A percentile compares a stretch with the other conserved stretches of the same genome.
phyloP scores from a whole-genome alignment of 2,888 invertebrate species.

The Oscheius sp. region DNA sequence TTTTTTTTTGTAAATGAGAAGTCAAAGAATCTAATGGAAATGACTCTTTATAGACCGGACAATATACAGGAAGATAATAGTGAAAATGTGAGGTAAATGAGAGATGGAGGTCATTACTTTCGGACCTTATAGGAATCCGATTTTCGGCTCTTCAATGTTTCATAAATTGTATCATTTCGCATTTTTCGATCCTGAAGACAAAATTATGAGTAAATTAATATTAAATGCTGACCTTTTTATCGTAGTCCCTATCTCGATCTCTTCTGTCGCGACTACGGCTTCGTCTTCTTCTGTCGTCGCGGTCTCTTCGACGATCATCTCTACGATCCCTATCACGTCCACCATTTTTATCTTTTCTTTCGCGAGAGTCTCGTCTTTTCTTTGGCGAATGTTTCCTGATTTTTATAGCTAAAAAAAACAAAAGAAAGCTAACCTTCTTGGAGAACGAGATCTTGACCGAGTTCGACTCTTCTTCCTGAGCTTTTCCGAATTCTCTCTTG shows the following conservation, averaged over 20 bases:
- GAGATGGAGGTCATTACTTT: not conserved
- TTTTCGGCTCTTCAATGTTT: constrained; percentile 11
- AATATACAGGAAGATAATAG: not conserved
- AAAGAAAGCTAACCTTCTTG: constrained; percentile 1
- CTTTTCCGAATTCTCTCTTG: constrained; percentile 1
- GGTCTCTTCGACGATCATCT: constrained; percentile 24
- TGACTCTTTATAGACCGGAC: not conserved
- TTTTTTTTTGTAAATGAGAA: not conserved
- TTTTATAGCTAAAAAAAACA: not conserved
- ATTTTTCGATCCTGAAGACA: constrained; percentile 14
- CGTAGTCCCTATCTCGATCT: constrained; percentile 31
- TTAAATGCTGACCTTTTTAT: constrained; percentile 8
- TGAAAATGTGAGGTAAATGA: no score
- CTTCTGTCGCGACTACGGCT: constrained; percentile 31
- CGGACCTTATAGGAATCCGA: constrained; percentile 13
- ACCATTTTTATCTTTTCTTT: constrained; percentile 32
- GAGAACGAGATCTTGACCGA: constrained; percentile 23
- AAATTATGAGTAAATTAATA: not conserved
- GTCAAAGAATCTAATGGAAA: not conserved
- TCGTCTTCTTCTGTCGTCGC: constrained; percentile 29
- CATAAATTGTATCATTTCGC: constrained; percentile 10
- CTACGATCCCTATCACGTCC: constrained; percentile 31
- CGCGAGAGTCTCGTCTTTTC: constrained; percentile 24
- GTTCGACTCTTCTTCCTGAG: not conserved
- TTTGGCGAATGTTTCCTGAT: constrained; percentile 20